Percentiles rank a stretch among this genome's conserved stretches.
Evolutionary conservation across 2,797 vertebrate species (phyloP).

Genomic region (Anguilla megastoma): DNA sequence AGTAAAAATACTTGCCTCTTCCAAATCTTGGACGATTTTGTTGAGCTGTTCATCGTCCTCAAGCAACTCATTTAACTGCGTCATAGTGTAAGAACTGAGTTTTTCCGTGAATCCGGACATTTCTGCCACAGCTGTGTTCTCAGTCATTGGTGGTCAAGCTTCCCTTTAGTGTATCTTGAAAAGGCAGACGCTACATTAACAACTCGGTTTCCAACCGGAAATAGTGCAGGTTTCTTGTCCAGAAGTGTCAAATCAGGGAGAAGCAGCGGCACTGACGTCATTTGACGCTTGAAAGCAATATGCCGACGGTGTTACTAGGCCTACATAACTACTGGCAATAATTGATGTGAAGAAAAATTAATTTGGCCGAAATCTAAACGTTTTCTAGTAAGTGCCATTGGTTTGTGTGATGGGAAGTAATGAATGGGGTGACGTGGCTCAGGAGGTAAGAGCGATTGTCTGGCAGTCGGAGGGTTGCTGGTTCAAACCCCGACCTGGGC

Average conservation of each 20-base stretch:
- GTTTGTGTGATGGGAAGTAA: neutral
- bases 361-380: neutral
- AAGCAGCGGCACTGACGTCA: conserved; percentile 21
- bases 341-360: neutral
- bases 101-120: conserved; percentile 78
- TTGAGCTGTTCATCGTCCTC: conserved; percentile 89
- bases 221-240: conserved; percentile 18
- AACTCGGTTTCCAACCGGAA: conserved; percentile 32
- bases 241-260: conserved; percentile 23
- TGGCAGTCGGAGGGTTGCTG: no score
- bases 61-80: conserved; percentile 85
- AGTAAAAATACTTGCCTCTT: conserved; percentile 80
- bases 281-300: neutral
- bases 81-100: conserved; percentile 78
- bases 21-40: conserved; percentile 83
- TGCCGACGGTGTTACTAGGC: neutral
- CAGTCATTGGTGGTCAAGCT: neutral
- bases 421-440: no score
- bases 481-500: no score
- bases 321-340: neutral
- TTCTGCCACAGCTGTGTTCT: conserved; percentile 29
- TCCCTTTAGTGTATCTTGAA: conserved; percentile 20
- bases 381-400: neutral
- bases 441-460: no score
- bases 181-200: neutral